Evolutionary conservation across 2,797 vertebrate species (phyloP).

Genomic region (Neoniphon sammara): DNA sequence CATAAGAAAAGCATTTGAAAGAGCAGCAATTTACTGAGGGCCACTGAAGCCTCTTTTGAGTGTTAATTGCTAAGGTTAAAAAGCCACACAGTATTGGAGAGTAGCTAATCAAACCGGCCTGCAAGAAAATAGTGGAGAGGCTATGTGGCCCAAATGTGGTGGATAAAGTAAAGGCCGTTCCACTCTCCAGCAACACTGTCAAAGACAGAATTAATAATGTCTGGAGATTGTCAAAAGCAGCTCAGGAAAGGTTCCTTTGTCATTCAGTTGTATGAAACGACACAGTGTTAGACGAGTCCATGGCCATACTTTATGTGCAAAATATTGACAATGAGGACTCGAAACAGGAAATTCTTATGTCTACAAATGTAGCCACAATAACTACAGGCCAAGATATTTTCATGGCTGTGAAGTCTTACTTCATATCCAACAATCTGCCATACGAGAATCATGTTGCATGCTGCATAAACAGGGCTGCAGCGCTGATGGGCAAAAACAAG

Average conservation of each 20-base stretch:
- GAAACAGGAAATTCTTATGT: constrained; percentile 27
- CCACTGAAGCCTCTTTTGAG: no score
- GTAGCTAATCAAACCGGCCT: constrained; percentile 1
- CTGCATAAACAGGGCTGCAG: no score
- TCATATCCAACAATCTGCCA: no score
- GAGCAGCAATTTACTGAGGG: not conserved
- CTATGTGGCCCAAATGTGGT: constrained; percentile 2
- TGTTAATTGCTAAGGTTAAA: constrained; percentile 6
- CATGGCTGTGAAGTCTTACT: no score
- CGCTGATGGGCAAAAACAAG: no score
- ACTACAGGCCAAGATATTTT: no score
- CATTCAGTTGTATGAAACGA: not conserved
- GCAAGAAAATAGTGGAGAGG: not conserved
- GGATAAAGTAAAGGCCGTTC: not conserved
- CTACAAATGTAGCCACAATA: no score
- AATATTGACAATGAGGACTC: constrained; percentile 7
- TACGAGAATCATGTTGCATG: no score
- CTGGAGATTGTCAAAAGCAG: not conserved
- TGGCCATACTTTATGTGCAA: constrained; percentile 9
- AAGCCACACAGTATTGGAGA: constrained; percentile 25
- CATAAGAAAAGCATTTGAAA: constrained; percentile 5
- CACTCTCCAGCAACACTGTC: not conserved
- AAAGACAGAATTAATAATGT: constrained; percentile 16
- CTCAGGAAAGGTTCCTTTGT: constrained; percentile 4
- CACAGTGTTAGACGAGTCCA: constrained; percentile 4